phyloP scores from a whole-genome alignment of 2,888 invertebrate species.

The Melolontha melolontha region DNA sequence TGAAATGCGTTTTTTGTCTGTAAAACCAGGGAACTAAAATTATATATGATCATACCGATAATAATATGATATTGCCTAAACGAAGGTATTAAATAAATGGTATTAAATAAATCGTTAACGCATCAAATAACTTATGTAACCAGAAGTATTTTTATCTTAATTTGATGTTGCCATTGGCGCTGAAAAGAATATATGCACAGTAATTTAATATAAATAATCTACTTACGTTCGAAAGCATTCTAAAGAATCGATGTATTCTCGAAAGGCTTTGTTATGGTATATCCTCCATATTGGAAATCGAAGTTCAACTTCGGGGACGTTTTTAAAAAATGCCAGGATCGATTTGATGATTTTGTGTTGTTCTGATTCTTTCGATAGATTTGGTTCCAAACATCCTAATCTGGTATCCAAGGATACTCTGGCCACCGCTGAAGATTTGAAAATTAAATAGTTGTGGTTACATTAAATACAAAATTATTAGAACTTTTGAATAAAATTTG shows the following conservation, averaged over 20 bases:
- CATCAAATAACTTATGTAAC: not conserved
- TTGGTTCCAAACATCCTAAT: conserved; percentile 77
- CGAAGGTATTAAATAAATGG: no score
- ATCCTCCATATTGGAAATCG: conserved; percentile 81
- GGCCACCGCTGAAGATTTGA: conserved; percentile 75
- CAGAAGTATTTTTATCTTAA: not conserved
- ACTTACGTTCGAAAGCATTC: conserved; percentile 79
- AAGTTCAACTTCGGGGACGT: conserved; percentile 80
- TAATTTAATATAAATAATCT: not conserved
- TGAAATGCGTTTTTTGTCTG: not conserved
- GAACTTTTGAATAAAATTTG: no score
- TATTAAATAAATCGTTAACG: no score
- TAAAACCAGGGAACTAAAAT: no score
- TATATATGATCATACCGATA: no score
- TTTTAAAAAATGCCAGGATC: conserved; percentile 82
- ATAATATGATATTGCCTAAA: no score
- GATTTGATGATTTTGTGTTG: conserved; percentile 82
- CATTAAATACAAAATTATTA: no score
- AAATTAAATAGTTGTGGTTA: no score
- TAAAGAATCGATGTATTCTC: conserved; percentile 77
- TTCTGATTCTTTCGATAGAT: conserved; percentile 68
- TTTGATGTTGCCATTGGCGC: no score
- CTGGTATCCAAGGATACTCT: conserved; percentile 85
- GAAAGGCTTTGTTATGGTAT: conserved; percentile 78
- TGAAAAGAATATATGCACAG: not conserved